Evolutionary conservation across 2,113 vertebrate species (phyloP).

Genomic region (Montifringilla adamsi): DNA sequence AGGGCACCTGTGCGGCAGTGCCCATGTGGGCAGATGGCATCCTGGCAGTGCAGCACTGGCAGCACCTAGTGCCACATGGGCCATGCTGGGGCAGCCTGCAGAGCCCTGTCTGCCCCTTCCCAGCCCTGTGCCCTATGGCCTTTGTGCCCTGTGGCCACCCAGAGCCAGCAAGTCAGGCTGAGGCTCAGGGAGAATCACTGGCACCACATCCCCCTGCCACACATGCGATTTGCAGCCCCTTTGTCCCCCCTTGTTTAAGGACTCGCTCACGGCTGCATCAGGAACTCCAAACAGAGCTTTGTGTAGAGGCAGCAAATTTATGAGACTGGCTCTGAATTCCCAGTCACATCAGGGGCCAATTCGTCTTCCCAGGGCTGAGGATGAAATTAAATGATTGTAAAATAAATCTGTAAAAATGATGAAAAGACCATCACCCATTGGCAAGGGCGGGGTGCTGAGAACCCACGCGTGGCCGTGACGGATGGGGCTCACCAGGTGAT

Average conservation of each 20-base stretch:
- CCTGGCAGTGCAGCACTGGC: neutral
- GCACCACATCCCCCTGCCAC: neutral
- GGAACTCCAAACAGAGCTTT: conserved; percentile 32
- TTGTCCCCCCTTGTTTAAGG: neutral
- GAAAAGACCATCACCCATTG: conserved; percentile 11
- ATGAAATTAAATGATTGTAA: conserved; percentile 75
- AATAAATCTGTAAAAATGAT: conserved; percentile 74
- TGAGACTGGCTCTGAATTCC: conserved; percentile 49
- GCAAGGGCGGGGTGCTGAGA: neutral
- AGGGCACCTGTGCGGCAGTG: neutral
- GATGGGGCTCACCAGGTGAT: conserved; percentile 13
- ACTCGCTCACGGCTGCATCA: neutral
- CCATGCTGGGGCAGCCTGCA: no score
- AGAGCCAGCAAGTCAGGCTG: neutral
- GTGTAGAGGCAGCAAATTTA: conserved; percentile 61
- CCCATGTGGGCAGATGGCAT: neutral
- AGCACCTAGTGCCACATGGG: accelerated
- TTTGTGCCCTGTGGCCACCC: neutral
- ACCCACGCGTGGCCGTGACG: neutral
- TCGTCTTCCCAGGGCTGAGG: conserved; percentile 66
- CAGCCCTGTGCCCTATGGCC: neutral
- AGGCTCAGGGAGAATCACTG: neutral
- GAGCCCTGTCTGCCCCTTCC: neutral
- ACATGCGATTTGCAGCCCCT: neutral
- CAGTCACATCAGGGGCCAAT: conserved; percentile 56